Conservation (phyloP, 30 jellyfish, hydroid and myxozoan species). For the Hydractinia symbiolongicarpus region DNA sequence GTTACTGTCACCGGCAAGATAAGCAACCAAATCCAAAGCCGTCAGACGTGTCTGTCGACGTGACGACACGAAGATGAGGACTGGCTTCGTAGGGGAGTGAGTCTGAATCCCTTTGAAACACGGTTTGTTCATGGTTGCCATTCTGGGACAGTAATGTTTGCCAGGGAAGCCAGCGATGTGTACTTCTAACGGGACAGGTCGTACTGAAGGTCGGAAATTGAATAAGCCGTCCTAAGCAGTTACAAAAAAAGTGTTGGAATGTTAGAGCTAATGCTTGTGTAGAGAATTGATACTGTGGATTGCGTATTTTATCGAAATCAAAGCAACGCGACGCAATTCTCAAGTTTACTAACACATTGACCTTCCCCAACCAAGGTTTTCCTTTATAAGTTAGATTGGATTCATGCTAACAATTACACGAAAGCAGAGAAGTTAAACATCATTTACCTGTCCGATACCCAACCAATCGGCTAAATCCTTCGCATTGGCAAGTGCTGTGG, state of each 20-base stretch:
- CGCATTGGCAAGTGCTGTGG: constrained; percentile 99
- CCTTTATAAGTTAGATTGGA: too few relatives aligned
- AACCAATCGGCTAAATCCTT: constrained; percentile 99
- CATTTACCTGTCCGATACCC: constrained; percentile 71
- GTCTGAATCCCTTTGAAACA: constrained; percentile 83
- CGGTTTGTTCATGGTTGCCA: constrained; percentile 99
- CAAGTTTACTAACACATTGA: too few relatives aligned
- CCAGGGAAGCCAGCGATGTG: constrained; percentile 99
- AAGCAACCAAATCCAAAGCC: constrained; percentile 93
- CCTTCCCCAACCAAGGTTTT: too few relatives aligned
- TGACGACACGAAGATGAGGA: constrained; percentile 88
- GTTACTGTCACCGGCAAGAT: constrained; percentile 72
- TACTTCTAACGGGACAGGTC: constrained; percentile 99
- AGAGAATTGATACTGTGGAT: too few relatives aligned
- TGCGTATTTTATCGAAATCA: too few relatives aligned
- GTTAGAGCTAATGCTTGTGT: neutral
- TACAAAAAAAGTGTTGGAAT: neutral
- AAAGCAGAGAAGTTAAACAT: neutral
- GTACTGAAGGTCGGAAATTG: constrained; percentile 99
- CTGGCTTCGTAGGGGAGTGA: constrained; percentile 98
- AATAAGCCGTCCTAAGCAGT: constrained; percentile 83
- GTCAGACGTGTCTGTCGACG: constrained; percentile 98
- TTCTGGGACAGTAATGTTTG: constrained; percentile 97
- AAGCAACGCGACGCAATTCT: too few relatives aligned
- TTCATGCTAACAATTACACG: too few relatives aligned